phyloP scores from a whole-genome alignment of 1,140 invertebrate species.

The Eriosoma lanigerum region DNA sequence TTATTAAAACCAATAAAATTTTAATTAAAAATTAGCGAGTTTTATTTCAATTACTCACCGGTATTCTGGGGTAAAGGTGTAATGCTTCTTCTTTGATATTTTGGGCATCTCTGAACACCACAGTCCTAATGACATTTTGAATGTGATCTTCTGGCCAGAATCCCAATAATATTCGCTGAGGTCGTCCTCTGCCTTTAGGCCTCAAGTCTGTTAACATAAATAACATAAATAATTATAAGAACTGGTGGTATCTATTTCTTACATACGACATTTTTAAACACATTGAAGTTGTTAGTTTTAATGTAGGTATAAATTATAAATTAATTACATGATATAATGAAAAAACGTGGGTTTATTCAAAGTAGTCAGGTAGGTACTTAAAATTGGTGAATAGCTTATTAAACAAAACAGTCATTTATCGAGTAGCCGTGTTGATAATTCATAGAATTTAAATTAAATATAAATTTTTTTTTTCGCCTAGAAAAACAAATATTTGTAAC shows the following conservation, averaged over 20 bases:
- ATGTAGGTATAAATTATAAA: background rate
- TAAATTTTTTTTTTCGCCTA: background rate
- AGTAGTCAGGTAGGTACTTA: too few relatives aligned
- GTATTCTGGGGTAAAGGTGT: conserved; percentile 62
- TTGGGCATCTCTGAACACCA: conserved; percentile 82
- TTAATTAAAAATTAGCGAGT: too few relatives aligned
- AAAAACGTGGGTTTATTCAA: background rate
- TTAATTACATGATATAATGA: background rate
- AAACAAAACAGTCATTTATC: background rate
- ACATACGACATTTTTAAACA: background rate
- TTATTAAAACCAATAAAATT: too few relatives aligned
- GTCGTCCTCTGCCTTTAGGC: conserved; percentile 83
- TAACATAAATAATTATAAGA: background rate
- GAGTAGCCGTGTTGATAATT: background rate
- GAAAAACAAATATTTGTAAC: too few relatives aligned
- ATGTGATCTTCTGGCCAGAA: conserved; percentile 92
- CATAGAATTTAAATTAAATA: conserved; percentile 7
- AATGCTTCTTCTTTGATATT: conserved; percentile 74
- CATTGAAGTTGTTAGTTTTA: background rate
- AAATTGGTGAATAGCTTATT: too few relatives aligned
- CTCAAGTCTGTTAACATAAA: conserved; percentile 68
- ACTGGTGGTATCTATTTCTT: background rate
- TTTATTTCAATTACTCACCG: conserved; percentile 57
- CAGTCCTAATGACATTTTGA: conserved; percentile 83
- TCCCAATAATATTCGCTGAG: conserved; percentile 83